phyloP scores from a whole-genome alignment of 1,140 invertebrate species.

The Lutraria rhynchaena region DNA sequence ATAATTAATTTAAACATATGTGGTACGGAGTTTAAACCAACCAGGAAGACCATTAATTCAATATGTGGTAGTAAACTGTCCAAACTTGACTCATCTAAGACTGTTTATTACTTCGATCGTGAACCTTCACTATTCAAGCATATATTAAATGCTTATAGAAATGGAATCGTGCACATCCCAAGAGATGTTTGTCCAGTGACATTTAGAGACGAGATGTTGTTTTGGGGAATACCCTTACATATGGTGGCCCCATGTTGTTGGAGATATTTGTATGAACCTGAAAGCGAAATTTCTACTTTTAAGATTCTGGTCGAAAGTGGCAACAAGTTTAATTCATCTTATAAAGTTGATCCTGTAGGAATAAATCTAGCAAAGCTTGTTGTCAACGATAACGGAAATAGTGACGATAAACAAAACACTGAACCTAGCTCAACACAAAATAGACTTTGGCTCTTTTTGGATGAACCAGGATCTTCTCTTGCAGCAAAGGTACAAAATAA shows the following conservation, averaged over 20 bases:
- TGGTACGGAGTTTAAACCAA: not conserved
- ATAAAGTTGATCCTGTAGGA: not conserved
- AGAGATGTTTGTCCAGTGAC: conserved; percentile 10
- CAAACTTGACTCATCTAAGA: not conserved
- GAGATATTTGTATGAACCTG: conserved; percentile 16
- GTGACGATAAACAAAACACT: no score
- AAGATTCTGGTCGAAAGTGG: not conserved
- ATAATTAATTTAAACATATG: not conserved
- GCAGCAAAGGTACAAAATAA: conserved; percentile 30
- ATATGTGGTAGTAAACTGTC: not conserved
- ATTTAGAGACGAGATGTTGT: conserved; percentile 1
- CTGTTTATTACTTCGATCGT: not conserved
- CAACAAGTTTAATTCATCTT: not conserved
- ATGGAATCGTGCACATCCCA: not conserved
- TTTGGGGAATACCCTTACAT: conserved; percentile 1
- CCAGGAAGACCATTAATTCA: not conserved
- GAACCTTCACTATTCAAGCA: conserved; percentile 5
- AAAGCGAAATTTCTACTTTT: not conserved
- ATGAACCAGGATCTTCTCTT: conserved; percentile 9
- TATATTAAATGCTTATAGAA: conserved; percentile 5
- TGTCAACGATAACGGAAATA: not conserved
- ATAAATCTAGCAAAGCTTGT: not conserved
- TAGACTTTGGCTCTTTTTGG: conserved; percentile 10
- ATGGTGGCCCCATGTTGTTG: conserved; percentile 5
- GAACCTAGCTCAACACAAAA: not conserved